Base-by-base conservation (phyloP, 2,888 invertebrate species). In the Microctonus hyperodae region DNA sequence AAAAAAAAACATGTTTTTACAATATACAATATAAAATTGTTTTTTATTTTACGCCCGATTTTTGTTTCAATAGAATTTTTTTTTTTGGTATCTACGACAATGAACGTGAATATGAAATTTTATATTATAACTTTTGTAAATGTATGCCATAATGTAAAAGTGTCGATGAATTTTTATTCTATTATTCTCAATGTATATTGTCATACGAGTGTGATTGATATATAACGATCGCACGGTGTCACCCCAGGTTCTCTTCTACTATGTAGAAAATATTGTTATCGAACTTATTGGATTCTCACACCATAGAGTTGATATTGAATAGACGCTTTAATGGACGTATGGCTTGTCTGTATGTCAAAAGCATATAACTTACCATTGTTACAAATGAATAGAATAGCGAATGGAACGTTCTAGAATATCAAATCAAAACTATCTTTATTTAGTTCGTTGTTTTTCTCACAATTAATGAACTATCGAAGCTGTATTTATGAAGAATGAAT, bases 211-310 rank as follows among this genome's bases (percentile, higher is more conserved):
- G 16, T n/a, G n/a, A 16, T 44, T 16, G 16, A 44, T 44, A n/a
- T 44, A 44, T 16, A 16, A n/a, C 20, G n/a, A n/a, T n/a, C 20
- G 51, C 22, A 44, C 44, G 1, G n/a, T 7, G 7, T 7, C 37
- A n/a, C 37, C 37, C 37, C n/a, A 13, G n/a, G 3, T 53, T 5
- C 31, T 35, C 25, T 23, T 16, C 33, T 40, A 44, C 20, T 48
- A 25, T 31, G 22, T 48, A 31, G 48, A 28, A 37, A 60, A 60
- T 60, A 25, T 16, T 37, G 40, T 44, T 60, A 60, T 60, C 59
- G 31, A 48, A 48, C 40, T 40, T 60, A 60, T 60, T 60, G 48
- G 48, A 60, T 60, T 31, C 59, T 60, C 59, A 31, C 16, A 28
- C 28, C 5, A 13, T 10, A 33, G 16, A 33, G 16, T 10, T 28